phyloP scores from a whole-genome alignment of 1,140 invertebrate genomes.

The Papilio helenus region DNA sequence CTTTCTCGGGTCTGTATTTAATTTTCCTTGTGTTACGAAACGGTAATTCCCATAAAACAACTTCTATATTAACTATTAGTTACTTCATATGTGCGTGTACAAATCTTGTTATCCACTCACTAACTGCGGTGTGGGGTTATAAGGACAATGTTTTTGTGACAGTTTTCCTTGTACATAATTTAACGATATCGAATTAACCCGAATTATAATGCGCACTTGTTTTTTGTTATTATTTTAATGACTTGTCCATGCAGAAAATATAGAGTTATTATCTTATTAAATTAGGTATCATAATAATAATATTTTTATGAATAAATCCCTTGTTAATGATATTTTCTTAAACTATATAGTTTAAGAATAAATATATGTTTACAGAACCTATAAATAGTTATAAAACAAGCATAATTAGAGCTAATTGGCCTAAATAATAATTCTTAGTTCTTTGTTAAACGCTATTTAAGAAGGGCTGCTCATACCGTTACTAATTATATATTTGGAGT shows the following conservation, averaged over 20 bases:
- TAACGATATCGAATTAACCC: neutral
- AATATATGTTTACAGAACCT: too few species aligned
- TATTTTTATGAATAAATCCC: too few species aligned
- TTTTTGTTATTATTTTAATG: neutral
- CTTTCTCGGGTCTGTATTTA: neutral
- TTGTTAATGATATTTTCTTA: too few species aligned
- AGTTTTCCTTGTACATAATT: neutral
- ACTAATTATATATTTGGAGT: conserved; percentile 2
- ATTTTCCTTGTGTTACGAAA: conserved; percentile 33
- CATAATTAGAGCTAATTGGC: neutral
- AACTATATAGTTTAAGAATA: too few species aligned
- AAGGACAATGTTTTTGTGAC: neutral
- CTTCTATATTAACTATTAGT: neutral
- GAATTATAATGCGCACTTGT: neutral
- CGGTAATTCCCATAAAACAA: conserved; percentile 30
- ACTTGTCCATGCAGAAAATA: too few species aligned
- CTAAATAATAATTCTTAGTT: neutral
- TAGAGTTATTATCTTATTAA: too few species aligned
- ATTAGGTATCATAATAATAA: too few species aligned
- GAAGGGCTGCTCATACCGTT: neutral
- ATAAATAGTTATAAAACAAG: neutral
- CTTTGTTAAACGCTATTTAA: neutral
- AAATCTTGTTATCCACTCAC: neutral
- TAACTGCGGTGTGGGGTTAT: neutral
- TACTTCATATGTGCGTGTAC: neutral